Evolutionary conservation across 2,113 vertebrate genomes (phyloP), one percentile per base, ranked within the genome.

Genomic region (Oreochromis aureus): DNA sequence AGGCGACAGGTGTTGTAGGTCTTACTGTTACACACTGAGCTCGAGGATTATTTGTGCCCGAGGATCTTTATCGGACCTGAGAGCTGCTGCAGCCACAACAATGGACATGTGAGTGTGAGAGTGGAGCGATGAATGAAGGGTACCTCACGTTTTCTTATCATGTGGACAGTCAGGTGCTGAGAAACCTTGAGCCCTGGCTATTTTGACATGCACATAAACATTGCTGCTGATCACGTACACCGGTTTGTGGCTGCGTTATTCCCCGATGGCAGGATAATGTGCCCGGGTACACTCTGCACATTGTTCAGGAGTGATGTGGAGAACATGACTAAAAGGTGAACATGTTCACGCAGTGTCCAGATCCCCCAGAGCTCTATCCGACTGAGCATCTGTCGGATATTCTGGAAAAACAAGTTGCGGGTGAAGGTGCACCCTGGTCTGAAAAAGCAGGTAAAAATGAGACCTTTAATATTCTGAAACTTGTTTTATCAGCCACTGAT

Each of bases 271-370:
- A 19, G 44, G 44, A 76, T 76, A 3, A 51, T 30, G 24, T 19
- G 22, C 24, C 71, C 5, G 1, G 15, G 22, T 27, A 0, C 0
- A 10, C 36, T 16, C 2, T 6, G 5, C 22, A 30, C 69, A 46
- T 16, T 27, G 39, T 46, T 18, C 22, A 73, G 69, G 2, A 73
- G 41, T 30, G 69, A 7, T 48, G 41, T 46, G 69, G 69, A 41
- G 69, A 1, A 51, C 71, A 7, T 3, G 44, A 19, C 15, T 22
- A 6, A 51, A 5, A 76, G 71, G 24, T 76, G 24, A 48, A 76
- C 3, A 4, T 76, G 71, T 76, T 48, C 15, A 48, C 4, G 2
- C 5, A 16, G 24, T 2, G 0, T 0, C 41, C 41, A 46, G 41
- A 76, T 46, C 27, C 22, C 5, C 12, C 69, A 27, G 39, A 73